Evolutionary conservation across 2,797 vertebrate species (phyloP), one percentile per base, ranked within the genome.

Genomic region (Hypotaenidia okinawae): DNA sequence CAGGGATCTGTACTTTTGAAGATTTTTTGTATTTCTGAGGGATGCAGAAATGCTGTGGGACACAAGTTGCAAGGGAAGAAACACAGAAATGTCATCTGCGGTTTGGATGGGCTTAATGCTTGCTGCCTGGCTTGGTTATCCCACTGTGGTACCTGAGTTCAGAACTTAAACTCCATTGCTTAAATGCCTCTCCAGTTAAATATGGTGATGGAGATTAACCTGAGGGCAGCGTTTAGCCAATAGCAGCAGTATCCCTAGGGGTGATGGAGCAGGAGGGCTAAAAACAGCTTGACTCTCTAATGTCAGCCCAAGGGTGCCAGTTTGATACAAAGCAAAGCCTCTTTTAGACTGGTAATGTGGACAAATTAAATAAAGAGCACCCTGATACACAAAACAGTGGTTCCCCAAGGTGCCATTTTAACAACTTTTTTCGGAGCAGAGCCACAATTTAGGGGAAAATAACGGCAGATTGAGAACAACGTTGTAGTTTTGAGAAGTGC

Each of bases 371-470:
- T 51, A 45, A 90, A 90, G 64, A 39, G 13, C 30, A 82, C 55
- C 10, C 51, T 54, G 70, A 66, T 1, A 61, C 13, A 37, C 59
- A 27, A 32, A 87, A 47, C 37, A 90, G 68, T 18, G 47, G 68
- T 75, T 95, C 73, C 82, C 76, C 24, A 2, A 4, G 8, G 81
- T 72, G 37, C 84, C 84, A 69, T 83, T 95, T 92, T 75, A 78
- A 41, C 41, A 92, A 90, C 89, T 30, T n/a, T 79, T 93, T 95
- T 96, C 89, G 0, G 90, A 93, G 90, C 66, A 95, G 93, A 96
- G 91, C 90, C 76, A 49, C 87, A 95, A 23, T 97, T 93, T 89
- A 89, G 87, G 64, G 45, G 78, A 95, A 96, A 94, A 92, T 83
- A 93, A 72, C 43, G 1, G 78, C 93, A 95, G 81, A 67, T 23